A percentile compares a stretch with the other conserved stretches of the same genome.
Conservation (phyloP, 2,888 invertebrate species). For the Exephanes ischioxanthus region DNA sequence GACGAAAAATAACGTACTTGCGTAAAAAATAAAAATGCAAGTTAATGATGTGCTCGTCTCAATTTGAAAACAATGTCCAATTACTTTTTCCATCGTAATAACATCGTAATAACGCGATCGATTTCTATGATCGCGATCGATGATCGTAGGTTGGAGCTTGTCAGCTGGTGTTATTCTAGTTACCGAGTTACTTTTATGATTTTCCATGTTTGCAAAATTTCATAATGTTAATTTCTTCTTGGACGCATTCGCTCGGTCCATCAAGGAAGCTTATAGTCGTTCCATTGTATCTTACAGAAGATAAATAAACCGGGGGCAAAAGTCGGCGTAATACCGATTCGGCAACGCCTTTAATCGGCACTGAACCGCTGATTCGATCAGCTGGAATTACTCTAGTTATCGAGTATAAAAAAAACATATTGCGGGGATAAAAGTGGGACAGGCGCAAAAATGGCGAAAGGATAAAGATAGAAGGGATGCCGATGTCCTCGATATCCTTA, state of each 20-base stretch:
- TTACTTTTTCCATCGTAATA: too few species aligned
- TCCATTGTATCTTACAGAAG: background rate
- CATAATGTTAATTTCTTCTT: background rate
- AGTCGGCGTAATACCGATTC: background rate
- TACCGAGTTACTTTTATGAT: background rate
- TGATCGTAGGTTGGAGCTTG: background rate
- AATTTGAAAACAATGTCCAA: too few species aligned
- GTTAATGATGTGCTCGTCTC: too few species aligned
- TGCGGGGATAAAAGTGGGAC: conserved; percentile 12
- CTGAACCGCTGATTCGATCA: background rate
- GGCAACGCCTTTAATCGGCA: conserved; percentile 5
- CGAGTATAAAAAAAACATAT: background rate
- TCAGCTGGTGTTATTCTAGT: background rate
- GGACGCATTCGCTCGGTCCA: too few species aligned
- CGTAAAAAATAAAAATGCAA: too few species aligned
- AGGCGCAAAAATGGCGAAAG: conserved; percentile 29
- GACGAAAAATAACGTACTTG: too few species aligned
- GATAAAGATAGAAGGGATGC: conserved; percentile 29
- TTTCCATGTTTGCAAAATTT: background rate
- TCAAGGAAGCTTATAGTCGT: background rate
- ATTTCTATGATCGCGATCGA: background rate
- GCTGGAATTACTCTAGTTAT: background rate
- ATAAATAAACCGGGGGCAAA: conserved; percentile 7
- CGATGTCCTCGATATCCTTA: conserved; percentile 44
- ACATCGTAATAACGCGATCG: background rate